Base-by-base conservation (phyloP, 92 coral and sea anemone genomes). In the Pocillopora meandrina region DNA sequence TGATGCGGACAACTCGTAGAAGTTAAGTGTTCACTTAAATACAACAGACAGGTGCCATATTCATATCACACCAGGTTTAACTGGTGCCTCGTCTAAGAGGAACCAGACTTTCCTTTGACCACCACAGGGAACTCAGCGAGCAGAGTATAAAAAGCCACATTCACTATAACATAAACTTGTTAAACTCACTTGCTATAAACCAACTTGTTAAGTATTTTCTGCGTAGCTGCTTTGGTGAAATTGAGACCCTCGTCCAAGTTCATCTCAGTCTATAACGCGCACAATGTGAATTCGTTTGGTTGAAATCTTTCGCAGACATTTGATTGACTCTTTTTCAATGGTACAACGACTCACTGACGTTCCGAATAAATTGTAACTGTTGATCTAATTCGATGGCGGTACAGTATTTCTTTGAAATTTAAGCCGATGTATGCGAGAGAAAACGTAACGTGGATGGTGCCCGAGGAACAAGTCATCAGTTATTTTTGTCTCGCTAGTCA, bases 111-210 rank as follows among this genome's bases (percentile, higher is more conserved):
- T 35, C 42, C 19, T 35, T 42, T 35, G 1, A 17, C 31, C 21
- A 74, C 2, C 77, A 36, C 12, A 70, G 1, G 73, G 74, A 70
- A 70, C 42, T 21, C 42, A 70, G 42, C 52, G 0, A 2, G 52
- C 56, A 16, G 14, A 56, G 78, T 34, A 3, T 17, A 47, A 55
- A 18, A 52, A 21, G 1, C 23, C 3, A 52, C n/a, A 52, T 57
- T 58, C 26, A 12, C 15, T 6, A 31, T 12, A 52, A 15, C 10
- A 10, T 35, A 73, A 26, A 57, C 11, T n/a, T 20, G 61, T 19
- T 52, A 19, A 12, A 82, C 98, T 92, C 88, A 94, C 98, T 94
- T 94, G 90, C 79, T 84, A 74, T 94, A 94, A 23, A 94, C 89
- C 71, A 94, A 86, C 65, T 91, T 88, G 88, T 94, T 86, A 26